Conservation (phyloP, 2,888 invertebrate species). For the Prenolepis imparis region DNA sequence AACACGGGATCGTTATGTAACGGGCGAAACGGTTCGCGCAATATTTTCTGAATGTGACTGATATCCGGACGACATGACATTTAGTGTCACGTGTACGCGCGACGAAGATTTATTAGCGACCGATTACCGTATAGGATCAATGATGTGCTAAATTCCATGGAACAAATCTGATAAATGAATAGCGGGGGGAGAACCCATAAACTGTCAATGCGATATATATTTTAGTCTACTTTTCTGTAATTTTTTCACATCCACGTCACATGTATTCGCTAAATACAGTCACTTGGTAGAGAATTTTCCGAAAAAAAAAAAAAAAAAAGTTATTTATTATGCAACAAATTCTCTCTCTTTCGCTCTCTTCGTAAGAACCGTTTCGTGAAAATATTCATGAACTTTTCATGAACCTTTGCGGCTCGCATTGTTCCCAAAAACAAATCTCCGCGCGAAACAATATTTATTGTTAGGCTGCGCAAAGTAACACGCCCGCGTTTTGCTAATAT, state of each 20-base stretch:
- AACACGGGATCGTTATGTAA: conserved; percentile 26
- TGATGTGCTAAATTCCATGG: conserved; percentile 47
- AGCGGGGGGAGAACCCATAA: conserved; percentile 1
- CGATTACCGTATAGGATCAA: conserved; percentile 49
- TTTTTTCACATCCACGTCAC: background rate
- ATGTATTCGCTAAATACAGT: conserved; percentile 12
- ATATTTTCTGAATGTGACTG: conserved; percentile 42
- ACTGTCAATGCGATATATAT: conserved; percentile 17
- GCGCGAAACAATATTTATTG: conserved; percentile 48
- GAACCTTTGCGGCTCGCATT: conserved; percentile 62
- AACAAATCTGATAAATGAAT: conserved; percentile 48
- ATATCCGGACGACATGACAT: conserved; percentile 43
- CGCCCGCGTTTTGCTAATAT: conserved; percentile 27
- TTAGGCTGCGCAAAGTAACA: conserved; percentile 40
- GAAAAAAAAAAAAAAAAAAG: conserved; percentile 58
- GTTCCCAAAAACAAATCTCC: conserved; percentile 67
- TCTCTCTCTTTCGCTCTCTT: conserved; percentile 59
- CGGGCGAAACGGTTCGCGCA: conserved; percentile 20
- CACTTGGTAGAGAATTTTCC: conserved; percentile 7
- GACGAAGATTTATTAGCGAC: conserved; percentile 51
- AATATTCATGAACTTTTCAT: conserved; percentile 72
- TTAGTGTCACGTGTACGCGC: conserved; percentile 42
- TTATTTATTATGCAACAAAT: conserved; percentile 41
- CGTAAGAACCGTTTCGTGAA: conserved; percentile 50
- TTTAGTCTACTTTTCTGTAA: conserved; percentile 13